Percentiles rank a stretch among this genome's conserved stretches.
These are phyloP conservation scores for Yponomeuta cagnagella DNA, from an alignment of 2,888 invertebrate genomes.

Conservation along the genomic window DNA sequence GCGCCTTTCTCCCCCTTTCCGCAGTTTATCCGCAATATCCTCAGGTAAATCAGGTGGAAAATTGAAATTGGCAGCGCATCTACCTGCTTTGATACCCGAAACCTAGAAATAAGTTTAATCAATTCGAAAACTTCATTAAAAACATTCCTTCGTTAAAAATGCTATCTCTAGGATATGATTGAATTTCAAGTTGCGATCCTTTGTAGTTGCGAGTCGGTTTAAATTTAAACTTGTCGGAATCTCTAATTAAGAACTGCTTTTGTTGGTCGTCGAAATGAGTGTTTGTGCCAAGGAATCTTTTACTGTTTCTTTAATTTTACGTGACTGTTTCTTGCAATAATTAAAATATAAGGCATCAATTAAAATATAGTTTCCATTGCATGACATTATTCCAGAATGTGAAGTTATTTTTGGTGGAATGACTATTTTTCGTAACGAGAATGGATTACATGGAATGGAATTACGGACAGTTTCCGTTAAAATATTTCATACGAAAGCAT, in stretches of 20 bases:
- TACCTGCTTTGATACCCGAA: slow-evolving; percentile 28
- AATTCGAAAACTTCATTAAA: slow-evolving; percentile 34
- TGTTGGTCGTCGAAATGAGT: not conserved
- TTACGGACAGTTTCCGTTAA: not conserved
- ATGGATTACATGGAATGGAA: not conserved
- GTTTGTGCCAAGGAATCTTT: not conserved
- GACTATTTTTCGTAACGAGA: not conserved
- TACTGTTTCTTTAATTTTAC: not conserved
- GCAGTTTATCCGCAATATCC: slow-evolving; percentile 46
- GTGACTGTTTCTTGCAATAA: not conserved
- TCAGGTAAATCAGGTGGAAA: slow-evolving; percentile 64
- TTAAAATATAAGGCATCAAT: too few species aligned
- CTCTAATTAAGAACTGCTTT: not conserved
- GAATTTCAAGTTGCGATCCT: not conserved
- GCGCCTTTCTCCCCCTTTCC: slow-evolving; percentile 19
- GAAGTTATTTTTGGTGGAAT: not conserved
- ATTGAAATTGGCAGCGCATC: slow-evolving; percentile 49
- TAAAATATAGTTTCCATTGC: not conserved
- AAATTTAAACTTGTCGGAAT: not conserved
- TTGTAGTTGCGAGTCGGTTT: not conserved
- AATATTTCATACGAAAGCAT: not conserved
- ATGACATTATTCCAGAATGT: not conserved
- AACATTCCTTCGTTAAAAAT: not conserved
- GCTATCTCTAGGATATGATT: not conserved
- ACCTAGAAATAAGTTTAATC: slow-evolving; percentile 47